phyloP scores from a whole-genome alignment of 1,140 invertebrate genomes.

The Euwallacea fornicatus region DNA sequence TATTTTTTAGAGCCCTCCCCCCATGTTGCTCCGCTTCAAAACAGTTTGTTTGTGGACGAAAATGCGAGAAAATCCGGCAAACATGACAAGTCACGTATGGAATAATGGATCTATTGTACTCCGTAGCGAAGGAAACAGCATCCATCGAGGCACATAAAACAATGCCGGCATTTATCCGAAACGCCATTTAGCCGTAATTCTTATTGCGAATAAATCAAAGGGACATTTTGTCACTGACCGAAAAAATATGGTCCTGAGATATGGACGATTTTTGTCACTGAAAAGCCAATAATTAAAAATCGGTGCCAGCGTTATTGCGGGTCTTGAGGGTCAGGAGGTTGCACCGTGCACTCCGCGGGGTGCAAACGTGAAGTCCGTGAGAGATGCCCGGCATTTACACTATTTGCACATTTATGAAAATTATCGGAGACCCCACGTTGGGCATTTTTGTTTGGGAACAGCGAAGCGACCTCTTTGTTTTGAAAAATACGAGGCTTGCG shows the following conservation, averaged over 20 bases:
- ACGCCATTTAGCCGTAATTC: not conserved
- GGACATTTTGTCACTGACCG: not conserved
- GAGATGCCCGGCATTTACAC: constrained; percentile 27
- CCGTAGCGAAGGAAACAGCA: not conserved
- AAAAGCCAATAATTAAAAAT: not conserved
- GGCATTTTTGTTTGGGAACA: constrained; percentile 7
- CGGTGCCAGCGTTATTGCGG: not conserved
- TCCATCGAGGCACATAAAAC: constrained; percentile 1
- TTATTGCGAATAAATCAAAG: constrained; percentile 4
- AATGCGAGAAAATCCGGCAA: not conserved
- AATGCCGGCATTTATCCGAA: constrained; percentile 1
- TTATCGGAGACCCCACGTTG: constrained; percentile 17
- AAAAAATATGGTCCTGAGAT: not conserved
- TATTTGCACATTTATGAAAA: constrained; percentile 31
- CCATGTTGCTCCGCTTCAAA: not conserved
- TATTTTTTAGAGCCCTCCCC: constrained; percentile 11
- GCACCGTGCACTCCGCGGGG: constrained; percentile 19
- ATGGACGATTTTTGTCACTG: not conserved
- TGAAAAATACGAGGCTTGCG: not conserved
- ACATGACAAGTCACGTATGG: not conserved
- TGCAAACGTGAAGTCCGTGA: constrained; percentile 31
- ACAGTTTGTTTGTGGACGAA: not conserved
- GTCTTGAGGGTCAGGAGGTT: constrained; percentile 11
- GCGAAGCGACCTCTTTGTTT: not conserved
- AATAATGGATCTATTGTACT: constrained; percentile 2